Base-by-base conservation (phyloP, 1,140 invertebrate species). In the Thaumatotibia leucotreta region DNA sequence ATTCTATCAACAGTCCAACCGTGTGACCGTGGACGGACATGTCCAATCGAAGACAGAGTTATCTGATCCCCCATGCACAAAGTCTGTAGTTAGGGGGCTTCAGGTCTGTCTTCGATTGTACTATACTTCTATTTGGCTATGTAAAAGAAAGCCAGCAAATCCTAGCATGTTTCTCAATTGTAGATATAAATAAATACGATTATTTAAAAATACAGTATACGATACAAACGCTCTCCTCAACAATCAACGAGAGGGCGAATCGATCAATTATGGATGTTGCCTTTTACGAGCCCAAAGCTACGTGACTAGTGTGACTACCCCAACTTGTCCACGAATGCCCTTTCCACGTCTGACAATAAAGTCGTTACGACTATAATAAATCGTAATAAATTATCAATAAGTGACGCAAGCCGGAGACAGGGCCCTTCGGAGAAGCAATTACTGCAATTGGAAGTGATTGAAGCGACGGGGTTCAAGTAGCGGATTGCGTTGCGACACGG, bases 361-460 rank as follows among this genome's bases (percentile, higher is more conserved):
- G 39, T 20, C 9, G 17, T 45, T 45, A 45, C 39, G 39, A 45
- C 14, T 17, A n/a, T 9, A 17, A 45, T 45, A 45, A 45, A 45
- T 45, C 39, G 17, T n/a, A 5, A 39, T 14, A 39, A 54, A 54
- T n/a, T 54, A 10, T 11, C 23, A 52, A 52, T 52, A 14, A 61
- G 31, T 22, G 61, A 62, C 11, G 61, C 61, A 62, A 62, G 27
- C 23, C 58, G 23, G 9, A 20, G 17, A n/a, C 9, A 32, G 29
- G 22, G 61, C 31, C 68, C 61, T 64, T 63, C 63, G 24, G 22
- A 66, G 69, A 64, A 74, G 58, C 66, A 68, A 75, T 72, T 63
- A 66, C 33, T 61, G 62, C 52, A 64, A 67, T 73, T 63, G 66
- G 63, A 64, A 17, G 39, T 66, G 24, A 64, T 45, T 52, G 64